A percentile compares a stretch with the other conserved stretches of the same genome.
These are phyloP conservation scores for Melinaea menophilus DNA, from an alignment of 2,888 invertebrate genomes.

Conservation along the genomic window DNA sequence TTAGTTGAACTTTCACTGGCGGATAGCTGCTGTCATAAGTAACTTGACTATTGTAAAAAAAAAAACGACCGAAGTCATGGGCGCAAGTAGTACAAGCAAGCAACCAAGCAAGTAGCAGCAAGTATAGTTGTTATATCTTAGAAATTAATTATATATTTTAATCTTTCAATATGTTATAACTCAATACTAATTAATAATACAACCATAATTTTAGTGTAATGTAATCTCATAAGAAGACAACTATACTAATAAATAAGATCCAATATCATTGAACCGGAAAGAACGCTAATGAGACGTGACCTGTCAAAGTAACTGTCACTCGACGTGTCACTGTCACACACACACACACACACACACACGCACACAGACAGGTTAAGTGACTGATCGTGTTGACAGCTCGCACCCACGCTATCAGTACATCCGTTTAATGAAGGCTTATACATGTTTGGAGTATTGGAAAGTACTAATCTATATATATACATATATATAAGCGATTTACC, in stretches of 20 bases:
- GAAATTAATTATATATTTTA: too few relatives aligned
- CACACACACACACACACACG: too few relatives aligned
- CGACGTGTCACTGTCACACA: neutral
- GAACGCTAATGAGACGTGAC: slow-evolving; percentile 22
- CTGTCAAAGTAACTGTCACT: slow-evolving; percentile 20
- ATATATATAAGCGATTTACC: neutral
- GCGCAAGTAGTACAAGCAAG: too few relatives aligned
- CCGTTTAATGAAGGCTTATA: neutral
- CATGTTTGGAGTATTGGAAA: neutral
- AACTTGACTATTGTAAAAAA: too few relatives aligned
- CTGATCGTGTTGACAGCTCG: slow-evolving; percentile 18
- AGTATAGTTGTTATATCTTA: too few relatives aligned
- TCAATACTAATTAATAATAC: too few relatives aligned
- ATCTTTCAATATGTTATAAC: neutral
- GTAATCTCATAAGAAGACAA: neutral
- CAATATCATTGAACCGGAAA: slow-evolving; percentile 3
- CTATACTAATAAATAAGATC: slow-evolving; percentile 3
- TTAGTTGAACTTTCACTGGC: too few relatives aligned
- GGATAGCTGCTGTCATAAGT: too few relatives aligned
- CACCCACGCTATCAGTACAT: slow-evolving; percentile 9
- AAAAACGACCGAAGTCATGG: too few relatives aligned
- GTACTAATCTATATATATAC: neutral
- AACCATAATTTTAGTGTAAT: neutral
- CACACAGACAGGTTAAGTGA: slow-evolving; percentile 1
- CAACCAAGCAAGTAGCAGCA: too few relatives aligned